Percentiles rank a stretch among this genome's conserved stretches.
Evolutionary conservation across 2,113 vertebrate species (phyloP).

Genomic region (Pelmatolapia mariae): DNA sequence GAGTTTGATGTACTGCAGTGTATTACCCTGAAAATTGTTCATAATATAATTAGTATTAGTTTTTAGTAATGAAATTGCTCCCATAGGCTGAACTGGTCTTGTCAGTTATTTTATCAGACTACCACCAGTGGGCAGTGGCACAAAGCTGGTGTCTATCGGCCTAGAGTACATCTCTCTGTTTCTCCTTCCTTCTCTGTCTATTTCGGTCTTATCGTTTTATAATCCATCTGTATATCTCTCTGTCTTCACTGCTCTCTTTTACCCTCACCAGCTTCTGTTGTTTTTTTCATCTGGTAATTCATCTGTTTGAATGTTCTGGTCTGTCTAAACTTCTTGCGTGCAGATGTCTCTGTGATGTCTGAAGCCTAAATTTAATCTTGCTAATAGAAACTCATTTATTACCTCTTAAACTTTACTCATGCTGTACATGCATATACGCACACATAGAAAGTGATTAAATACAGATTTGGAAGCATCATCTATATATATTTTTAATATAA

Average conservation of each 20-base stretch:
- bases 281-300: neutral
- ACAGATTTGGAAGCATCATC: neutral
- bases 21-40: neutral
- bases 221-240: neutral
- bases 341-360: constrained; percentile 3
- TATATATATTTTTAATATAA: neutral
- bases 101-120: constrained; percentile 66
- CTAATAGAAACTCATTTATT: neutral
- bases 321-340: constrained; percentile 2
- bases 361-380: neutral
- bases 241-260: neutral
- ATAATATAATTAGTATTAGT: neutral
- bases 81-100: constrained; percentile 7
- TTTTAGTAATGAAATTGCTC: neutral
- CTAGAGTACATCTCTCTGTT: neutral
- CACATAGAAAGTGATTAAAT: neutral
- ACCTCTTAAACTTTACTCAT: neutral
- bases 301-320: neutral
- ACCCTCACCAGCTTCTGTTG: neutral
- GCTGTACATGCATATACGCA: neutral
- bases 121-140: constrained; percentile 76
- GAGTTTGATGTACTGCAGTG: neutral
- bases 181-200: neutral
- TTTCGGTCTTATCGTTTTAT: neutral
- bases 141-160: constrained; percentile 65